Percentiles rank a stretch among this genome's conserved stretches.
Conservation (phyloP, 2,797 vertebrate species). For the Eupleurogrammus muticus region DNA sequence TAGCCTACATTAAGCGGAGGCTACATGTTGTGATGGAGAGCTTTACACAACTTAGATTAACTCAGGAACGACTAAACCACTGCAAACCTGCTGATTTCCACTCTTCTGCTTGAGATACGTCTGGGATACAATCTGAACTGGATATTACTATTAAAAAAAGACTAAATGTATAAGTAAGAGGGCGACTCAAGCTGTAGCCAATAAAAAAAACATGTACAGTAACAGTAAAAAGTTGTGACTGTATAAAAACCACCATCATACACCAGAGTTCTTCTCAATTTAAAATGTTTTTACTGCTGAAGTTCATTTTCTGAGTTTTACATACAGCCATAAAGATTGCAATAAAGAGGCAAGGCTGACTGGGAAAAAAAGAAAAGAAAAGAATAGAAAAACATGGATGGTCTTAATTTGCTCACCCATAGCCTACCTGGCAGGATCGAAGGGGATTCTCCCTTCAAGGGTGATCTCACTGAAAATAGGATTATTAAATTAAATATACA, state of each 20-base stretch:
- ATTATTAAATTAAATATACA: too few species aligned
- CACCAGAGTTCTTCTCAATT: too few species aligned
- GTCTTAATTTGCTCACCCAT: neutral
- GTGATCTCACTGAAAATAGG: too few species aligned
- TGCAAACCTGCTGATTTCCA: neutral
- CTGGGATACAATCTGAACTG: neutral
- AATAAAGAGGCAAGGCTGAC: too few species aligned
- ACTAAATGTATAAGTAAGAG: neutral
- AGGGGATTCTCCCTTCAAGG: neutral
- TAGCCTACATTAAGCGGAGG: too few species aligned
- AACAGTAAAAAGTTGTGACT: neutral
- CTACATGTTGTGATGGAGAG: conserved; percentile 13
- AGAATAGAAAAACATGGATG: neutral
- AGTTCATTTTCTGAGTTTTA: too few species aligned
- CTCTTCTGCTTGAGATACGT: neutral
- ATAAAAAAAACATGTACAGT: neutral
- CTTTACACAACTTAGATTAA: conserved; percentile 38
- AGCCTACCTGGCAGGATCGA: neutral
- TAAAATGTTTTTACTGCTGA: too few species aligned
- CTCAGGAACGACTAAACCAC: neutral
- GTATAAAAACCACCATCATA: neutral
- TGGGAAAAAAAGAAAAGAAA: too few species aligned
- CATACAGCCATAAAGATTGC: too few species aligned
- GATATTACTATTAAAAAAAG: neutral
- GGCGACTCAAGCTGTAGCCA: neutral